Evolutionary conservation across 2,888 invertebrate species (phyloP), one percentile per base, ranked within the genome.

Genomic region (Alsophila aescularia): DNA sequence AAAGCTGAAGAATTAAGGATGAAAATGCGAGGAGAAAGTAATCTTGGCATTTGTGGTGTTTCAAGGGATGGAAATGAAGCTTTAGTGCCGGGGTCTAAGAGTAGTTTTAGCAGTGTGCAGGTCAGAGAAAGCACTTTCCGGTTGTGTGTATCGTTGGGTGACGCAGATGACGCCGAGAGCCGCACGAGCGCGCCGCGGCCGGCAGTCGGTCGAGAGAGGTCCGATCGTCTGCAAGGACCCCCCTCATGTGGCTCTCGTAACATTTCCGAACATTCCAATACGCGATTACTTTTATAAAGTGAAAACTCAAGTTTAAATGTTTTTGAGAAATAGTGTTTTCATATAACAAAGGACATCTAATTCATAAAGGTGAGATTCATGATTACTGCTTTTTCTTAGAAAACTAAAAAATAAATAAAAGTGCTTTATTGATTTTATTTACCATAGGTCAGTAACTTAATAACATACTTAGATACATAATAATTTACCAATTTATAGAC

Each of bases 41-140:
- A 52, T 43, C 13, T 52, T 21, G 43, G 48, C 51, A 47, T 52
- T 32, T 44, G 50, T 43, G 24, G 12, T 34, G 15, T 47, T 44
- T 43, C 21, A 39, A 51, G 59, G 40, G 18, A 15, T 15, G 29
- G 62, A 75, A 73, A 52, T 81, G 69, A 43, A 67, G 79, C 84
- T 74, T 79, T 88, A 83, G 63, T 61, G 60, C 62, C 49, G 52
- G 62, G 78, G 27, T 59, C 58, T 69, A 84, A 87, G 63, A 72
- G 75, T 61, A 64, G 67, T 79, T 85, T 83, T 84, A 60, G 75
- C 57, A 52, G 55, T 49, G 54, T 50, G 49, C 62, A 51, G 61
- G 51, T 64, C 84, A 88, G 90, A 90, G 90, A 91, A 91, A 91
- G 90, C 87, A 89, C 90, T 87, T 89, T 90, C 85, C 84, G 87